Conservation (phyloP, 2,797 vertebrate species). For the Aplochiton taeniatus region DNA sequence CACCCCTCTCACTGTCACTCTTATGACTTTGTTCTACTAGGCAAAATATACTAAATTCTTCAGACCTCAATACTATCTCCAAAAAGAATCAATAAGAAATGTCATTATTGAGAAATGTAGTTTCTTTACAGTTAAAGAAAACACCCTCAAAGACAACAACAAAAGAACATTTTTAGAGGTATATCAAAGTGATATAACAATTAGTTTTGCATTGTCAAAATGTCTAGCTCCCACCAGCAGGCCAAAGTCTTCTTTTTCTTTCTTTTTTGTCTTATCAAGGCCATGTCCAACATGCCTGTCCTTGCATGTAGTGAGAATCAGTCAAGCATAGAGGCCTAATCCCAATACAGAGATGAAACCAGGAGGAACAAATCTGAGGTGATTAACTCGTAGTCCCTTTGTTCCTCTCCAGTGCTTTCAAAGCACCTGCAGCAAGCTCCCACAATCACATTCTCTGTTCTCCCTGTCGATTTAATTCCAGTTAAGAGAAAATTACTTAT, state of each 20-base stretch:
- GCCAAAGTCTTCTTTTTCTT: constrained; percentile 38
- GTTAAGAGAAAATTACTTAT: constrained; percentile 43
- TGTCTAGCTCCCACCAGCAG: constrained; percentile 26
- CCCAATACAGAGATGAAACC: constrained; percentile 52
- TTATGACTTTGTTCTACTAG: too few relatives aligned
- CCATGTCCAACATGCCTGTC: constrained; percentile 25
- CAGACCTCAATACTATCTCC: background rate
- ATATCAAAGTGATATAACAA: background rate
- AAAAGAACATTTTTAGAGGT: background rate
- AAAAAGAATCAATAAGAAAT: too few relatives aligned
- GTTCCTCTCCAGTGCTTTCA: constrained; percentile 41
- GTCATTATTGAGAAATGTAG: too few relatives aligned
- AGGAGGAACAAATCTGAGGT: constrained; percentile 56
- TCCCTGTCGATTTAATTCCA: constrained; percentile 51
- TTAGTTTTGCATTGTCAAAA: background rate
- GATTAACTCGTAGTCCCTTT: constrained; percentile 59
- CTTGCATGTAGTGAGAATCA: constrained; percentile 35
- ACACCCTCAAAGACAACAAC: too few relatives aligned
- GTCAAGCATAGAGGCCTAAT: constrained; percentile 48
- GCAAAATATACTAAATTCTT: too few relatives aligned
- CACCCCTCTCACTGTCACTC: too few relatives aligned
- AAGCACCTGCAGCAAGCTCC: constrained; percentile 48
- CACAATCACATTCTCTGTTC: constrained; percentile 54
- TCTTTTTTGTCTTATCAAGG: constrained; percentile 37
- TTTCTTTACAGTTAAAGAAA: too few relatives aligned